These are phyloP conservation scores for Passerculus sandwichensis DNA, from an alignment of 2,797 vertebrate species.

Conservation along the genomic window DNA sequence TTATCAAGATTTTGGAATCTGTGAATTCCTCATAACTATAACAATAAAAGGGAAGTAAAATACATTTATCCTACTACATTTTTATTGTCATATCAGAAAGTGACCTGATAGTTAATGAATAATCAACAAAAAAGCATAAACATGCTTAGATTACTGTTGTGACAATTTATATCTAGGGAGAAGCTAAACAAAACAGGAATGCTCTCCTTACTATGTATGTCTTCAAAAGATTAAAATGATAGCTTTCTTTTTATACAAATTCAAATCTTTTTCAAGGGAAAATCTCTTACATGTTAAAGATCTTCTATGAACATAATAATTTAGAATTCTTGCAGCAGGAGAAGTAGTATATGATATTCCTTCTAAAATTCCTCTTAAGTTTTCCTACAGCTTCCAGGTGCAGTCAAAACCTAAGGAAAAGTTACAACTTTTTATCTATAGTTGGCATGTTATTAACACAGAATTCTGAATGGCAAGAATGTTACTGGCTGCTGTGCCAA, in stretches of 20 bases:
- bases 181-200: constrained; percentile 44
- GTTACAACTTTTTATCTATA: not conserved
- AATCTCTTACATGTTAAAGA: not conserved
- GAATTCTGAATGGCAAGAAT: not conserved
- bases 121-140: constrained; percentile 36
- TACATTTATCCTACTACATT: not conserved
- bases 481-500: constrained; percentile 18
- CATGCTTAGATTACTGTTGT: constrained; percentile 29
- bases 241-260: constrained; percentile 3
- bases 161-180: constrained; percentile 7
- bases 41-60: constrained; percentile 34
- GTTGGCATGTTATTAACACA: not conserved
- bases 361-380: not conserved
- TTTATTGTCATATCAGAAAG: not conserved
- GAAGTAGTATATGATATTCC: not conserved
- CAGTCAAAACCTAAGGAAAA: not conserved
- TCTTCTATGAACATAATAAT: not conserved
- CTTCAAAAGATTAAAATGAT: not conserved
- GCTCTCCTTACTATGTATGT: not conserved
- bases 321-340: not conserved
- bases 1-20: constrained; percentile 10
- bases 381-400: constrained; percentile 6
- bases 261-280: constrained; percentile 9
- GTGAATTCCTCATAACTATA: not conserved
- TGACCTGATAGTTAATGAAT: constrained; percentile 40